These are phyloP conservation scores for Galerucella calmariensis DNA, from an alignment of 2,888 invertebrate species.

Conservation along the genomic window DNA sequence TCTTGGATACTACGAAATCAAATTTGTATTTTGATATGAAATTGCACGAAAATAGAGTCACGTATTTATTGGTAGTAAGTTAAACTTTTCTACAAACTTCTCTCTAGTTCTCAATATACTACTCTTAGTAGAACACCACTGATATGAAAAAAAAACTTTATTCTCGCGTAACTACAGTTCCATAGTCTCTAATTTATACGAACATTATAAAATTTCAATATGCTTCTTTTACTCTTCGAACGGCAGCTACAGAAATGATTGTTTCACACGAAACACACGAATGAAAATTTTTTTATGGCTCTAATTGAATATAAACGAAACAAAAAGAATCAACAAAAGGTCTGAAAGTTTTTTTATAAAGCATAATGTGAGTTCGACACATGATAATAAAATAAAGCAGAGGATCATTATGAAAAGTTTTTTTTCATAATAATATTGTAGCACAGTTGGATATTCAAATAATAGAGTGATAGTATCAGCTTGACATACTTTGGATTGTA, in stretches of 20 bases:
- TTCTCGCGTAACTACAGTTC: too few species aligned
- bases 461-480: background rate
- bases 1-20: conserved; percentile 13
- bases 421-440: background rate
- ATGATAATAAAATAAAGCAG: background rate
- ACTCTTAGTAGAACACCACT: too few species aligned
- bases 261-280: background rate
- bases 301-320: conserved; percentile 4
- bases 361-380: background rate
- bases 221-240: background rate
- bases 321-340: background rate
- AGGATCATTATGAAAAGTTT: background rate
- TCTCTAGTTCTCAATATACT: too few species aligned
- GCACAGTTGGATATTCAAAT: background rate
- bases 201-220: background rate
- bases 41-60: conserved; percentile 25
- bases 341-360: background rate
- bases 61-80: conserved; percentile 21
- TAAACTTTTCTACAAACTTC: too few species aligned
- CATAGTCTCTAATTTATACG: background rate
- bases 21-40: conserved; percentile 24
- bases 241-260: background rate
- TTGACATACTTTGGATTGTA: background rate
- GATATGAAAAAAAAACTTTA: too few species aligned
- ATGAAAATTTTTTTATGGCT: background rate